A percentile compares a stretch with the other conserved stretches of the same genome.
phyloP scores from a whole-genome alignment of 2,888 invertebrate species.

The Apantesis nais region DNA sequence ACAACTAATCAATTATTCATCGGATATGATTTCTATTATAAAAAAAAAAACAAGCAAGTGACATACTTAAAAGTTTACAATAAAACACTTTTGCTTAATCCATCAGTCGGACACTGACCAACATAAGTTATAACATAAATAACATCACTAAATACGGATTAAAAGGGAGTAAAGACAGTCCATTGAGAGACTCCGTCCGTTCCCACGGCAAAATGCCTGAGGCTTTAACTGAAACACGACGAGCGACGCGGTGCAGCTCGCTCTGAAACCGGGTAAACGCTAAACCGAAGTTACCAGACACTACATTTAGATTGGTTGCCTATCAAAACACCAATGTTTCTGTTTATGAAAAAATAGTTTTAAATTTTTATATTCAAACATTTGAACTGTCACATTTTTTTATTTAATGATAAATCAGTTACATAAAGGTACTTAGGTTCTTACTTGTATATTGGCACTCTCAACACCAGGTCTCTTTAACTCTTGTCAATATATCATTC shows the following conservation, averaged over 20 bases:
- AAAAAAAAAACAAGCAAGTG: not conserved
- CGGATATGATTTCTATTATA: not conserved
- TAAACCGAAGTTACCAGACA: slow-evolving; percentile 56
- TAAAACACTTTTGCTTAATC: slow-evolving; percentile 1
- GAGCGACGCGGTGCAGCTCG: slow-evolving; percentile 52
- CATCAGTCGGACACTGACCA: slow-evolving; percentile 16
- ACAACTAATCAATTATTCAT: not conserved
- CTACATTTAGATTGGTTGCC: slow-evolving; percentile 42
- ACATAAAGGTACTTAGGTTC: not conserved
- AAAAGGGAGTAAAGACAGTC: slow-evolving; percentile 44
- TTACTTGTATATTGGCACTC: too few relatives aligned
- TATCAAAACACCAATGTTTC: slow-evolving; percentile 14
- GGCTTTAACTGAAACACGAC: slow-evolving; percentile 53
- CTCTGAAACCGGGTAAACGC: slow-evolving; percentile 52
- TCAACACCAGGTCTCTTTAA: too few relatives aligned
- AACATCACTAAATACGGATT: slow-evolving; percentile 51
- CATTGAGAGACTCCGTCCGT: slow-evolving; percentile 43
- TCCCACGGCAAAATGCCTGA: slow-evolving; percentile 60
- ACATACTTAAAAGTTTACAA: not conserved
- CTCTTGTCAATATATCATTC: too few relatives aligned
- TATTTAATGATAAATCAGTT: not conserved
- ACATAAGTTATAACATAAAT: slow-evolving; percentile 35
- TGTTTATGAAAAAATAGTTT: not conserved
- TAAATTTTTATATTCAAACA: not conserved
- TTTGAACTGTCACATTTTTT: not conserved